Evolutionary conservation across 2,888 invertebrate species (phyloP).

Genomic region (Seladonia tumulorum): DNA sequence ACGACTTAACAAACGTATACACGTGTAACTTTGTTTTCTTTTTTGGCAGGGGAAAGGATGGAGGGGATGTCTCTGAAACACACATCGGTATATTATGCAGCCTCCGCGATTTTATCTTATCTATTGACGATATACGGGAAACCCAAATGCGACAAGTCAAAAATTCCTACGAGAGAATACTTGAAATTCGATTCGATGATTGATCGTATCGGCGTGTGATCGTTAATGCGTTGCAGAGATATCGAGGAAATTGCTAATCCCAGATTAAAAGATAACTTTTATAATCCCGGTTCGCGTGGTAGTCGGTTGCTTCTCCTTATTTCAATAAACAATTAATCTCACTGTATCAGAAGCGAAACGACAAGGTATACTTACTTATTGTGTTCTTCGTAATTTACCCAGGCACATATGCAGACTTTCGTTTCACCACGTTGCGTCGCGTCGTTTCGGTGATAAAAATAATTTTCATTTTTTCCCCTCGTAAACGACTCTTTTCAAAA

Average conservation of each 20-base stretch:
- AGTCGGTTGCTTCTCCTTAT: constrained; percentile 1
- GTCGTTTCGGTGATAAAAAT: not conserved
- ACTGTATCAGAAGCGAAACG: not conserved
- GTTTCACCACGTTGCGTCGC: not conserved
- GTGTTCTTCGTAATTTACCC: not conserved
- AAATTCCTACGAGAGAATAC: constrained; percentile 41
- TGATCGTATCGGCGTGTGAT: constrained; percentile 21
- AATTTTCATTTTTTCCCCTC: not conserved
- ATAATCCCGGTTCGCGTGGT: constrained; percentile 14
- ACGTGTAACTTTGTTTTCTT: not conserved
- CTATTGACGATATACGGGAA: constrained; percentile 40
- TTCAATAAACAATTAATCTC: not conserved
- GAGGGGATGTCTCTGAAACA: not conserved
- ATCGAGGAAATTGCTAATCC: not conserved
- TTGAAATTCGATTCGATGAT: constrained; percentile 25
- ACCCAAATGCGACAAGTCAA: constrained; percentile 35
- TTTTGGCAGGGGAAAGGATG: not conserved
- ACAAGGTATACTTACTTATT: not conserved
- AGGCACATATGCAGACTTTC: not conserved
- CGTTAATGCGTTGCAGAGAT: constrained; percentile 33
- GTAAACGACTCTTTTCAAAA: not conserved
- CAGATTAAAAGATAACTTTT: not conserved
- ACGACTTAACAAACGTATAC: not conserved
- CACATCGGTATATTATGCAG: not conserved
- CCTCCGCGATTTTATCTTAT: constrained; percentile 60